phyloP scores from a whole-genome alignment of 1,140 invertebrate species.

The Lepeophtheirus salmonis region DNA sequence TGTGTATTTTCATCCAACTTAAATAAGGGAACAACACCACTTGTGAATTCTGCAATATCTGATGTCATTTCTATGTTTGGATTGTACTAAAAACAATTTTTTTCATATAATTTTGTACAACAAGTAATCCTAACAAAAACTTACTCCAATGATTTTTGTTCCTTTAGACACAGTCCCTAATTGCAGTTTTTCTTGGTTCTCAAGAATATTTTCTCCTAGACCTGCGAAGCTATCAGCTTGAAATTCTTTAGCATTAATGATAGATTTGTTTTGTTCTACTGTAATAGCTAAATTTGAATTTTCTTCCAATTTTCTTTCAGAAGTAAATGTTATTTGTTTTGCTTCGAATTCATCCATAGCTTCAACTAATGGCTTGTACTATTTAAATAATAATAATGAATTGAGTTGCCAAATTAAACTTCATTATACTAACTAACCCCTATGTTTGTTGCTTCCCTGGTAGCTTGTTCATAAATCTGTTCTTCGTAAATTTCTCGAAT shows the following conservation, averaged over 20 bases:
- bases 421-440: background rate
- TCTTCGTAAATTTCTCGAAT: background rate
- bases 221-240: background rate
- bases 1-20: background rate
- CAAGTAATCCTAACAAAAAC: too few relatives aligned
- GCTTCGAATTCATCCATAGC: background rate
- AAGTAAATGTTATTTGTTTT: background rate
- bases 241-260: background rate
- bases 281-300: background rate
- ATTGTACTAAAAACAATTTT: background rate
- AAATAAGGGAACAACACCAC: background rate
- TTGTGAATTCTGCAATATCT: background rate
- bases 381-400: background rate
- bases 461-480: background rate
- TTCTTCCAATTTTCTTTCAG: background rate
- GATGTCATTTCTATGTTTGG: background rate
- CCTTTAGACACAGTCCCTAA: background rate
- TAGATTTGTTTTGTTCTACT: background rate
- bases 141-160: background rate
- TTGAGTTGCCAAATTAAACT: background rate
- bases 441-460: background rate
- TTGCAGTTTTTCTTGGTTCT: background rate
- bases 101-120: background rate
- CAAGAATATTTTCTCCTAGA: background rate
- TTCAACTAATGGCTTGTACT: background rate